phyloP scores from a whole-genome alignment of 35 echinoderm and acorn worm species.

The Lytechinus variegatus region DNA sequence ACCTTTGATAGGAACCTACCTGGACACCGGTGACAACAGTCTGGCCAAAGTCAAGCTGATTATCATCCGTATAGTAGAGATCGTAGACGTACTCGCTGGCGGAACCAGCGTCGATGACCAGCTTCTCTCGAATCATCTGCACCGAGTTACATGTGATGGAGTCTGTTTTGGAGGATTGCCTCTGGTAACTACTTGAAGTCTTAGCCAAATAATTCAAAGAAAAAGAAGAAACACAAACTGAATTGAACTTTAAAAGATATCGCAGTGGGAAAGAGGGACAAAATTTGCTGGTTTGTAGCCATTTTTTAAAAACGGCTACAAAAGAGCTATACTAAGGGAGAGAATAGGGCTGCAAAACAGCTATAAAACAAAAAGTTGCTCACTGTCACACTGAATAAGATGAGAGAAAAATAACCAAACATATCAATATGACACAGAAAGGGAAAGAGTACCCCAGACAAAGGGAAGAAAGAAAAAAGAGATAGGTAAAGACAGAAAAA shows the following conservation, averaged over 20 bases:
- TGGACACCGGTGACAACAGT: conserved; percentile 22
- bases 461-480: too few relatives aligned
- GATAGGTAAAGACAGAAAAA: too few relatives aligned
- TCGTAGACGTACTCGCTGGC: conserved; percentile 93
- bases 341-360: too few relatives aligned
- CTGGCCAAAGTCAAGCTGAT: conserved; percentile 65
- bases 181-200: conserved; percentile 28
- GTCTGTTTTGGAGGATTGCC: conserved; percentile 56
- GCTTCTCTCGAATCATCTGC: conserved; percentile 90
- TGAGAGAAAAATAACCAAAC: too few relatives aligned
- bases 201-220: not conserved
- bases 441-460: too few relatives aligned
- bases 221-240: too few relatives aligned
- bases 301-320: too few relatives aligned
- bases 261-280: too few relatives aligned
- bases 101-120: conserved; percentile 70
- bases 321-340: too few relatives aligned
- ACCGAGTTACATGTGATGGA: conserved; percentile 83
- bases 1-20: not conserved
- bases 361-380: not conserved
- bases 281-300: too few relatives aligned
- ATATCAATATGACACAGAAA: too few relatives aligned
- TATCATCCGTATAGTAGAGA: conserved; percentile 87
- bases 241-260: too few relatives aligned
- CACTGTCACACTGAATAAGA: not conserved